phyloP scores from a whole-genome alignment of 2,797 vertebrate species.

The Mormyrus proboscirostris region DNA sequence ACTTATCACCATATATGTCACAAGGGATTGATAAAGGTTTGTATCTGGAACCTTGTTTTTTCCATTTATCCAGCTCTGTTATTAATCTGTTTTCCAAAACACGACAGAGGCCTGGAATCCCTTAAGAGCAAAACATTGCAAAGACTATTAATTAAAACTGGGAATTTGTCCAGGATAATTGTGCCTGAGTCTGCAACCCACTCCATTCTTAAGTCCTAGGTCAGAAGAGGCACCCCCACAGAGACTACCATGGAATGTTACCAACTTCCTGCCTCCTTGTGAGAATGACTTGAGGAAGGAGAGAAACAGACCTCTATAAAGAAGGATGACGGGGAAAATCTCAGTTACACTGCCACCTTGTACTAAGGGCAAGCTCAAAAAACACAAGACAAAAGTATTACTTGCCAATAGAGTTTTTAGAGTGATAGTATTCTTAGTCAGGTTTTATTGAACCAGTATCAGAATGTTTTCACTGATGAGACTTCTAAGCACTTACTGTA shows the following conservation, averaged over 20 bases:
- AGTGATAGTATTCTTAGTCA: neutral
- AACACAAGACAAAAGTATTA: neutral
- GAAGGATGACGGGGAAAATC: conserved; percentile 15
- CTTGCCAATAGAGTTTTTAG: neutral
- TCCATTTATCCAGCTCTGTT: neutral
- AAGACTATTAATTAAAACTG: conserved; percentile 9
- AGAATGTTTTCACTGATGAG: neutral
- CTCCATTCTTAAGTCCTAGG: conserved; percentile 10
- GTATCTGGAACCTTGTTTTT: neutral
- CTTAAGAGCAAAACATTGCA: neutral
- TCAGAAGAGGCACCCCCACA: neutral
- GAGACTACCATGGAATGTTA: conserved; percentile 8
- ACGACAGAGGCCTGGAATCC: neutral
- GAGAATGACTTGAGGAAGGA: neutral
- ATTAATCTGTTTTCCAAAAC: neutral
- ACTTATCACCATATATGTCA: neutral
- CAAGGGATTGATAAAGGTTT: neutral
- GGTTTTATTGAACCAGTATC: neutral
- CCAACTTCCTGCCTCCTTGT: conserved; percentile 13
- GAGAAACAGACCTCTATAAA: neutral
- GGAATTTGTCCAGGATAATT: neutral
- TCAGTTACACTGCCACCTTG: neutral
- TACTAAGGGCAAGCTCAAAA: neutral
- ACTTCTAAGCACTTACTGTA: too few relatives aligned
- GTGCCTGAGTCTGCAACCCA: neutral